A percentile compares a stretch with the other conserved stretches of the same genome.
These are phyloP conservation scores for Coenobita brevimanus DNA, from an alignment of 1,140 invertebrate species.

Conservation along the genomic window DNA sequence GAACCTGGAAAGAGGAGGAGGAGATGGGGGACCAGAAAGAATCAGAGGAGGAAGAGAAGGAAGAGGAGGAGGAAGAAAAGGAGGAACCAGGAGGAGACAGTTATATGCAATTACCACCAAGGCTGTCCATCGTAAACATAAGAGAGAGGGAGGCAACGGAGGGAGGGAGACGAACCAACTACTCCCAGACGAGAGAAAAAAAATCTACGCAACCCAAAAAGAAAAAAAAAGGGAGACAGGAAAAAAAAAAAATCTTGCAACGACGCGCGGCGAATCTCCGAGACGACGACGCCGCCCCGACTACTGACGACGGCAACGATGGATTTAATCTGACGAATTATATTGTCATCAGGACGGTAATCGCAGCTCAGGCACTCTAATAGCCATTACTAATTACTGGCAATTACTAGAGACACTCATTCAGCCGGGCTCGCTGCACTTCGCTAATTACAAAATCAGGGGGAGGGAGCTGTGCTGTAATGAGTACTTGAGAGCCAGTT, in stretches of 20 bases:
- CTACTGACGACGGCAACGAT: not conserved
- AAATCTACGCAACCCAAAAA: not conserved
- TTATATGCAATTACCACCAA: no score
- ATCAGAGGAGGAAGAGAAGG: not conserved
- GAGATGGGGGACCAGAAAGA: not conserved
- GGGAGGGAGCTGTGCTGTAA: constrained; percentile 51
- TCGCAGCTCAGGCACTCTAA: constrained; percentile 60
- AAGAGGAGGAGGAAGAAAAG: no score
- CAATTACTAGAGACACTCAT: constrained; percentile 64
- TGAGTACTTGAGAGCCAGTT: constrained; percentile 39
- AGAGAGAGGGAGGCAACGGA: not conserved
- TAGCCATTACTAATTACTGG: constrained; percentile 65
- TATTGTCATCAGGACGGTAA: constrained; percentile 65
- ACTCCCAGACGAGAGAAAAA: not conserved
- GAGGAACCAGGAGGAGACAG: no score
- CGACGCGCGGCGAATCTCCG: not conserved
- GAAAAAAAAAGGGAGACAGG: not conserved
- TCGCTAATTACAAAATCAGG: constrained; percentile 66
- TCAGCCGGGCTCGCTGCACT: constrained; percentile 57
- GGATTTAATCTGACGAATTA: constrained; percentile 65
- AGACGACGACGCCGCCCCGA: no score
- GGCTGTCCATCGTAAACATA: no score
- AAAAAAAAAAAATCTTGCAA: constrained; percentile 3
- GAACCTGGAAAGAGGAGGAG: not conserved
- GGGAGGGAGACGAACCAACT: not conserved